Conservation (phyloP, 2,797 vertebrate genomes). For the Hirundo rustica region DNA sequence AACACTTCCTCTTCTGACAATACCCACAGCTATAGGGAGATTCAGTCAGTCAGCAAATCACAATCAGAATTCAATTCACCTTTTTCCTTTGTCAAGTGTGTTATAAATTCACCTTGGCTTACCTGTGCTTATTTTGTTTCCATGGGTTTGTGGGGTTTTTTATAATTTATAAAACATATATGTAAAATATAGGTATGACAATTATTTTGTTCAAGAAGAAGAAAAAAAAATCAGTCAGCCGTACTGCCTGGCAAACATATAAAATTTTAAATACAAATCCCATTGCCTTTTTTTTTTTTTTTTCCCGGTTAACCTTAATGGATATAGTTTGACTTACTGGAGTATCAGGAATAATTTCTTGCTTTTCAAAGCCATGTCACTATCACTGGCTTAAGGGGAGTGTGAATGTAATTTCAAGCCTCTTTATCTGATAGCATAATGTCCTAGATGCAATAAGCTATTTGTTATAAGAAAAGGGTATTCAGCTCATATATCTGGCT, state of each 20-base stretch:
- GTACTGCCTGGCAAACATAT: neutral
- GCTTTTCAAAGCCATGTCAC: neutral
- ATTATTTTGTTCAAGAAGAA: neutral
- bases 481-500: slow-evolving; percentile 7
- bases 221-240: neutral
- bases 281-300: neutral
- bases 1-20: neutral
- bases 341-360: neutral
- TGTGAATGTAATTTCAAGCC: neutral
- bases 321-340: neutral
- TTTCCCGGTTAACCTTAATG: neutral
- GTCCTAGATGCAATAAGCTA: slow-evolving; percentile 13
- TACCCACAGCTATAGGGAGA: neutral
- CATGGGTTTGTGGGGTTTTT: neutral
- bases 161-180: neutral
- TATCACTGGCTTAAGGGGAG: neutral
- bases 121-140: neutral
- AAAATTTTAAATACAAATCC: neutral
- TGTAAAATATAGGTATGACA: neutral
- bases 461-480: neutral
- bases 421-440: neutral
- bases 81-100: neutral
- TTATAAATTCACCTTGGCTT: neutral
- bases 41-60: neutral
- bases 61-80: neutral